Base-by-base conservation (phyloP, 2,888 invertebrate genomes). In the Zaprionus obscuricornis region DNA sequence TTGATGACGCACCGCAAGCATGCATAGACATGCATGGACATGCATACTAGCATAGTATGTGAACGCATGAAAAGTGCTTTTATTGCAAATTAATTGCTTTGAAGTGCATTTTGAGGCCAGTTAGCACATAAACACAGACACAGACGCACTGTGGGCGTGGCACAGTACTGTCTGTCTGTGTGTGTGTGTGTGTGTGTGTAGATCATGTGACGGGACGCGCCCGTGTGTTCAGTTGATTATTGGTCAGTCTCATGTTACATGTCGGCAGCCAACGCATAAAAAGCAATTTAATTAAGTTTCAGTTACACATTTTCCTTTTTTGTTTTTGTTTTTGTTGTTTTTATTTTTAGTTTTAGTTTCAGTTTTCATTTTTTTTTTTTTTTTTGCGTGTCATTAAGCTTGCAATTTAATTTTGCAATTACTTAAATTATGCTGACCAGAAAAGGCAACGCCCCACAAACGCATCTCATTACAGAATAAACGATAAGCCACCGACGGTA, bases 1-100 rank as follows among this genome's bases (percentile, higher is more conserved):
- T 55, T 54, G 60, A 66, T 66, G 60, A 66, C 54, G 66, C 45
- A 54, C 40, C 7, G 17, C 33, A 39, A 45, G 33, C 33, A 52
- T 22, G 40, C 29, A 58, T 22, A 37, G 20, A 26, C 8, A 26
- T 22, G 42, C 34, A 39, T 27, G 7, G 13, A 47, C 27, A 24
- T 24, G 22, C 22, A 55, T 16, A 26, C n/a, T 33, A 22, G 27
- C 16, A 27, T 5, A 17, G 11, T n/a, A 8, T 22, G 26, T 31
- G 37, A n/a, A 51, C 31, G 20, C 62, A 71, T 65, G 78, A 62
- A 76, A 64, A 66, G 54, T 59, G 76, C 66, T 76, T 83, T 83
- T 79, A 76, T 76, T 82, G 85, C 72, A 73, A 83, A 85, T 83
- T 85, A 85, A 82, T 82, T 85, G 83, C 85, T 70, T 64, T 76